These are phyloP conservation scores for Cyclophora punctaria DNA, from an alignment of 2,888 invertebrate genomes.

Conservation along the genomic window DNA sequence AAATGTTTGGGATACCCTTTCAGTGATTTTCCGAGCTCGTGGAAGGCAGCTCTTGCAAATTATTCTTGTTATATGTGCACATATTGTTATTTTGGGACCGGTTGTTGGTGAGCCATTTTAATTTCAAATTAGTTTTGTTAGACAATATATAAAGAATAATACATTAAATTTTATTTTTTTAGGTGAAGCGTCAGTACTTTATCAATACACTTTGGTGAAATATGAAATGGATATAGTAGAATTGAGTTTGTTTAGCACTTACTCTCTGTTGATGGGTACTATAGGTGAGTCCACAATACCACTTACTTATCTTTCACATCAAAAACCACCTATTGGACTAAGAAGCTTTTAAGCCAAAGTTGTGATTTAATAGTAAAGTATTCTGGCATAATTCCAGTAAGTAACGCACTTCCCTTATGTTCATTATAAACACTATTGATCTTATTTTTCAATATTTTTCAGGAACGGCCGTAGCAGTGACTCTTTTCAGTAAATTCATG, in stretches of 20 bases:
- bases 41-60: constrained; percentile 40
- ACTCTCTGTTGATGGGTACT: constrained; percentile 62
- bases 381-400: background rate
- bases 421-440: background rate
- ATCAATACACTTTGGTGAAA: constrained; percentile 62
- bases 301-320: too few species aligned
- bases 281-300: constrained; percentile 48
- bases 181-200: constrained; percentile 70
- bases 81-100: constrained; percentile 61
- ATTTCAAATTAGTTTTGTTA: constrained; percentile 2
- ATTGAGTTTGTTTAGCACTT: constrained; percentile 66
- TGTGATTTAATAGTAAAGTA: constrained; percentile 1
- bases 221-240: constrained; percentile 71
- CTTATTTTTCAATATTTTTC: constrained; percentile 18
- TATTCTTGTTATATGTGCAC: constrained; percentile 51
- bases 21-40: constrained; percentile 43
- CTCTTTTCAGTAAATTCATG: constrained; percentile 56
- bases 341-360: too few species aligned
- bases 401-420: background rate
- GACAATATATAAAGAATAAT: too few species aligned
- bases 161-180: constrained; percentile 20
- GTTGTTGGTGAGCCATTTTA: constrained; percentile 46
- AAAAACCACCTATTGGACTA: too few species aligned
- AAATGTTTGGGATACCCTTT: constrained; percentile 57
- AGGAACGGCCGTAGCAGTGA: constrained; percentile 64